Evolutionary conservation across 2,113 vertebrate genomes (phyloP).

Genomic region (Tetraodon nigroviridis): DNA sequence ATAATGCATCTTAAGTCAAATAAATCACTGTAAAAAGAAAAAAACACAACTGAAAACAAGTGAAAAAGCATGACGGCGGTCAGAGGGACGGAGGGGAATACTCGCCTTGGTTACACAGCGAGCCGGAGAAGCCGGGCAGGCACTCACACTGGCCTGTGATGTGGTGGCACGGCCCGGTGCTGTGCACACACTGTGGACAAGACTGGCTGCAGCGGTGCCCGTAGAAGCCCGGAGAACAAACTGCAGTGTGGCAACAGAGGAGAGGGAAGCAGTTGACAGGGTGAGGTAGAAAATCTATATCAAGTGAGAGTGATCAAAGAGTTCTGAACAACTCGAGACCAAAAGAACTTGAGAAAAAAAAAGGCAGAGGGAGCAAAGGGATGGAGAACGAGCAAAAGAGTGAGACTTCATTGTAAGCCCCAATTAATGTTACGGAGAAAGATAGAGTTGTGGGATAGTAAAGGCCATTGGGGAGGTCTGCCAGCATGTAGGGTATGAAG

Average conservation of each 20-base stretch:
- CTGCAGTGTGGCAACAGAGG: slow-evolving; percentile 64
- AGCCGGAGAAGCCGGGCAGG: slow-evolving; percentile 87
- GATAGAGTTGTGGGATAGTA: slow-evolving; percentile 30
- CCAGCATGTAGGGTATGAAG: no score
- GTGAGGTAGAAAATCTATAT: slow-evolving; percentile 41
- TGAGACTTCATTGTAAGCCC: slow-evolving; percentile 46
- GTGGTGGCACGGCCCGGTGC: slow-evolving; percentile 89
- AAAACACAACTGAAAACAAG: neutral
- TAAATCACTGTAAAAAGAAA: neutral
- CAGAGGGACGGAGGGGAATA: slow-evolving; percentile 24
- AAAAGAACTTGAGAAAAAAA: slow-evolving; percentile 35
- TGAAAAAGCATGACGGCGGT: slow-evolving; percentile 21
- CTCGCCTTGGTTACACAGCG: slow-evolving; percentile 95
- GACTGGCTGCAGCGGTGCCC: slow-evolving; percentile 90
- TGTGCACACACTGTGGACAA: slow-evolving; percentile 92
- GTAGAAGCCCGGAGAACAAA: slow-evolving; percentile 89
- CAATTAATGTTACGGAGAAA: slow-evolving; percentile 36
- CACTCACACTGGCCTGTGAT: slow-evolving; percentile 90
- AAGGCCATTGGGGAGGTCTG: no score
- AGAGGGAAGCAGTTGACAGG: slow-evolving; percentile 30
- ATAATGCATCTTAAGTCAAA: neutral
- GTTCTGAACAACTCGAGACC: slow-evolving; percentile 34
- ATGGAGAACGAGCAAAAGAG: slow-evolving; percentile 25
- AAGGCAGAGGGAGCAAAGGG: slow-evolving; percentile 31
- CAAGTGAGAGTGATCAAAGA: slow-evolving; percentile 44